A percentile compares a stretch with the other conserved stretches of the same genome.
Conservation (phyloP, 2,888 invertebrate genomes). For the Phasia obesa region DNA sequence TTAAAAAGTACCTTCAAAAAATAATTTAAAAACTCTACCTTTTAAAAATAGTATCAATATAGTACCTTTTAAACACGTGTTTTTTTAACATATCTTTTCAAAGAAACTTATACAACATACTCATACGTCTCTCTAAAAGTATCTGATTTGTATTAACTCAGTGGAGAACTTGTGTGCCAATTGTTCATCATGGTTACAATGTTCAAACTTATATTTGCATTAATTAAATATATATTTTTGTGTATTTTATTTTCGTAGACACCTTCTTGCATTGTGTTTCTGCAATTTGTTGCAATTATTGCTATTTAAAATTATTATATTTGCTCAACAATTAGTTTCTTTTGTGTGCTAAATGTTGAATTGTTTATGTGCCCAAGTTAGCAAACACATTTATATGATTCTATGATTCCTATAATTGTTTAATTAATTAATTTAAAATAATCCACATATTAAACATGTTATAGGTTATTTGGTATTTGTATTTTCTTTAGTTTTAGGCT, state of each 20-base stretch:
- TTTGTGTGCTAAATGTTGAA: not conserved
- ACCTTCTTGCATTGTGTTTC: not conserved
- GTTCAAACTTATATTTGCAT: too few relatives aligned
- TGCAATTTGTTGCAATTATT: not conserved
- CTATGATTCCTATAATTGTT: not conserved
- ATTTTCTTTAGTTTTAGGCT: not conserved
- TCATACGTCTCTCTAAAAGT: too few relatives aligned
- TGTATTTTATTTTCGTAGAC: too few relatives aligned
- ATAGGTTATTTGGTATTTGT: not conserved
- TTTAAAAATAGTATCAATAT: too few relatives aligned
- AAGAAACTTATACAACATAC: too few relatives aligned
- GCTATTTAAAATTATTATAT: not conserved
- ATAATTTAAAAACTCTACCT: too few relatives aligned
- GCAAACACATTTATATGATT: not conserved
- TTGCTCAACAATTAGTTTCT: not conserved
- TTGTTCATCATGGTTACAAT: too few relatives aligned
- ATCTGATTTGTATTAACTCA: too few relatives aligned
- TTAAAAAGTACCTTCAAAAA: too few relatives aligned
- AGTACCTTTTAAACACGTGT: too few relatives aligned
- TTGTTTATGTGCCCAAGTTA: not conserved
- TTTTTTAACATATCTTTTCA: too few relatives aligned
- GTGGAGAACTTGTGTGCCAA: too few relatives aligned
- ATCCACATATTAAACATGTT: conserved; percentile 4
- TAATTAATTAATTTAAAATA: conserved; percentile 5
- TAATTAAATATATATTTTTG: not conserved